Base-by-base conservation (phyloP, 2,113 vertebrate species). In the Otis tarda region DNA sequence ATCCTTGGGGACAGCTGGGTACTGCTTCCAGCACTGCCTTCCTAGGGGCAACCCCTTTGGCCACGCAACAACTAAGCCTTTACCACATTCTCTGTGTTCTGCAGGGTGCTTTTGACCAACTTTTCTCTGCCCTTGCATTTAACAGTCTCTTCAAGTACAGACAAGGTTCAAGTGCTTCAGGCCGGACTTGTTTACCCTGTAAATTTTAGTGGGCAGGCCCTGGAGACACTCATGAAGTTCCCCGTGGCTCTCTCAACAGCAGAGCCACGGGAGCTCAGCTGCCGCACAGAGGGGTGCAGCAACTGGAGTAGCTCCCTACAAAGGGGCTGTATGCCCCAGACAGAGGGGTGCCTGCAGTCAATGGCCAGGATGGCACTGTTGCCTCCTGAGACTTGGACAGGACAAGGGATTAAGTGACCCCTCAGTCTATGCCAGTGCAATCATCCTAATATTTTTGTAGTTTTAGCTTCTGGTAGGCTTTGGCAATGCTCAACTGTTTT, bases 211-310 rank as follows among this genome's bases (percentile, higher is more conserved):
- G 31, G 8, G 7, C 14, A 68, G 22, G 28, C 14, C 10, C 19
- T 79, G 33, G 16, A 60, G 24, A 39, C 24, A 28, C 10, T 67
- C 15, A 30, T 12, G 37, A 57, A 82, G 19, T 10, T 64, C 7
- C 15, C 23, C 0, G 0, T 55, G 53, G 14, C 30, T 73, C 30
- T 30, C 45, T 12, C 2, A 3, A 39, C 33, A 65, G 10, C 37
- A 41, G 18, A 53, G 27, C 7, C 27, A 28, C 22, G 17, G 53
- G 49, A 84, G 14, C 15, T 87, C 35, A 43, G 21, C n/a, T 74
- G 16, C 53, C 45, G 23, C 43, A 69, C 27, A 19, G 43, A 25
- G 31, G 18, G 13, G 4, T 59, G 30, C 9, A 69, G 55, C 47
- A 67, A 60, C 14, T 21, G 43, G 5, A 63, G 16, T 37, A 52